A percentile compares a stretch with the other conserved stretches of the same genome.
Evolutionary conservation across 2,797 vertebrate genomes (phyloP).

Genomic region (Ctenosaura bakeri): DNA sequence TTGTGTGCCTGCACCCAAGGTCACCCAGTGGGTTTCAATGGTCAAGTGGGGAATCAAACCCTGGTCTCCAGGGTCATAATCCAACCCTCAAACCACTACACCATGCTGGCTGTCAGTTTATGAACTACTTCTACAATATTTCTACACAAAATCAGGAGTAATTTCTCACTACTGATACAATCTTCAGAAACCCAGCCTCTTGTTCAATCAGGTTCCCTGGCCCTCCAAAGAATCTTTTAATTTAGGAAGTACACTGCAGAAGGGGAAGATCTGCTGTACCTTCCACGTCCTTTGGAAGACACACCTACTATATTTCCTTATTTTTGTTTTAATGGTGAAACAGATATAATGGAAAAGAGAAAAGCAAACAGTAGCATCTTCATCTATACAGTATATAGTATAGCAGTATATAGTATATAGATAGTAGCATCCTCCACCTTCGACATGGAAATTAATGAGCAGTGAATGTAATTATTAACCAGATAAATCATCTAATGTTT

Average conservation of each 20-base stretch:
- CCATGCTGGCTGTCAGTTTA: background rate
- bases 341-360: background rate
- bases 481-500: background rate
- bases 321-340: background rate
- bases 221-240: too few relatives aligned
- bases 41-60: too few relatives aligned
- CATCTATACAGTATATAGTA: too few relatives aligned
- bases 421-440: too few relatives aligned
- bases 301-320: background rate
- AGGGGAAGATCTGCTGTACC: too few relatives aligned
- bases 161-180: background rate
- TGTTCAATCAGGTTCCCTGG: background rate
- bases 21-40: too few relatives aligned
- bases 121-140: background rate
- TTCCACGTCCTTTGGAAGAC: too few relatives aligned
- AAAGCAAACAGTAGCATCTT: conserved; percentile 39
- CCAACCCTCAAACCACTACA: too few relatives aligned
- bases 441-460: background rate
- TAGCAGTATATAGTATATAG: too few relatives aligned
- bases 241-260: too few relatives aligned
- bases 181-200: background rate
- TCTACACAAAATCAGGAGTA: background rate
- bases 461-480: background rate
- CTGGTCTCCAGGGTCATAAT: too few relatives aligned
- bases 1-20: too few relatives aligned